Evolutionary conservation across 2,888 invertebrate genomes (phyloP).

Genomic region (Microctonus hyperodae): DNA sequence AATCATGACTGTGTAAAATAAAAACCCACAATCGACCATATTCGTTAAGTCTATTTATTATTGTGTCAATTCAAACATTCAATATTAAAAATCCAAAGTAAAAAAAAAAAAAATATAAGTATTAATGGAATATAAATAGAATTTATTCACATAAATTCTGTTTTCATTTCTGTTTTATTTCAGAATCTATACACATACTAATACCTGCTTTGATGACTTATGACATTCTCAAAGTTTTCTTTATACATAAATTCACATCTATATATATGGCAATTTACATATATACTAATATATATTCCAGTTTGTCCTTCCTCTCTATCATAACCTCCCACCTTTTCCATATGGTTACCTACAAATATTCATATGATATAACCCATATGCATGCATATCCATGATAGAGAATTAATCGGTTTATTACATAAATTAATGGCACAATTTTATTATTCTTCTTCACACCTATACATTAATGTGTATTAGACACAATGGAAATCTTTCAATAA

Average conservation of each 20-base stretch:
- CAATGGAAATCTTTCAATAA: too few relatives aligned
- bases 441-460: constrained; percentile 10
- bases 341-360: neutral
- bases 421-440: neutral
- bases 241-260: neutral
- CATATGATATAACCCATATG: neutral
- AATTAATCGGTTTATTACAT: constrained; percentile 15
- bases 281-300: too few relatives aligned
- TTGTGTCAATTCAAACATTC: neutral
- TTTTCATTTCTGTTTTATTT: neutral
- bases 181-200: neutral
- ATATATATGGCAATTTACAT: neutral
- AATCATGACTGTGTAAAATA: neutral
- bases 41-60: constrained; percentile 10
- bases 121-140: neutral
- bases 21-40: neutral
- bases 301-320: neutral
- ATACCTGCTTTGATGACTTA: neutral
- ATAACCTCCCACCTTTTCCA: neutral
- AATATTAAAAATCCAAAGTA: neutral
- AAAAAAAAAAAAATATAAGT: neutral
- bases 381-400: constrained; percentile 13
- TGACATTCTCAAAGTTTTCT: neutral
- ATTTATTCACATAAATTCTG: neutral
- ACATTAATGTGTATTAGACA: too few relatives aligned